A percentile compares a stretch with the other conserved stretches of the same genome.
phyloP scores from a whole-genome alignment of 30 jellyfish, hydroid and myxozoan genomes.

The Morbakka virulenta region DNA sequence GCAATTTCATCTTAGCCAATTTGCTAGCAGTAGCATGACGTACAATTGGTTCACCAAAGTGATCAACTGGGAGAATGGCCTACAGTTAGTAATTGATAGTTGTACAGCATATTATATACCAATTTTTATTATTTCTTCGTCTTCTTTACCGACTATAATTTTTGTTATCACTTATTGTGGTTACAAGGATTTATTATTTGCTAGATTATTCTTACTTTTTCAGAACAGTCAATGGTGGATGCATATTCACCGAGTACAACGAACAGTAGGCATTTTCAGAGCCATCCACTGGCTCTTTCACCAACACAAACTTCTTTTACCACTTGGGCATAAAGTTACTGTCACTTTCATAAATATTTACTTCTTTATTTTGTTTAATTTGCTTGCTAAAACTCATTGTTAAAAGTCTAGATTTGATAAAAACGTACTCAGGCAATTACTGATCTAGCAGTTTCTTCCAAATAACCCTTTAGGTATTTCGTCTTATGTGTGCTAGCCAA shows the following conservation, averaged over 20 bases:
- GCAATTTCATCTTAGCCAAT: neutral
- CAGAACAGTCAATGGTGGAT: neutral
- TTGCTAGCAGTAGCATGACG: neutral
- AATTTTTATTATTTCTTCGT: neutral
- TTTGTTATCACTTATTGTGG: neutral
- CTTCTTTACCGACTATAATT: neutral
- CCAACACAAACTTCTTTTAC: neutral
- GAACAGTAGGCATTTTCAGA: neutral
- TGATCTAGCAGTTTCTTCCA: no score
- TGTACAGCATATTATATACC: neutral
- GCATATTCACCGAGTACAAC: neutral
- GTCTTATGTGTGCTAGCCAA: no score
- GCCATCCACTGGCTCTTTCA: neutral
- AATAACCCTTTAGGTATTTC: no score
- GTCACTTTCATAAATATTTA: neutral
- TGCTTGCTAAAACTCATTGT: neutral
- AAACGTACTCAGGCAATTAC: no score
- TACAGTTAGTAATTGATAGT: no score
- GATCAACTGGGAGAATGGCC: neutral
- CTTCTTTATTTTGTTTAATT: no score
- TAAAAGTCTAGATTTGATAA: neutral
- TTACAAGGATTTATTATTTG: neutral
- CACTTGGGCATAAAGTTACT: neutral
- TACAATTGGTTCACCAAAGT: neutral
- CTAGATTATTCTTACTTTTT: neutral